Evolutionary conservation across 2,113 vertebrate genomes (phyloP), one percentile per base, ranked within the genome.

Genomic region (Pimephales promelas): DNA sequence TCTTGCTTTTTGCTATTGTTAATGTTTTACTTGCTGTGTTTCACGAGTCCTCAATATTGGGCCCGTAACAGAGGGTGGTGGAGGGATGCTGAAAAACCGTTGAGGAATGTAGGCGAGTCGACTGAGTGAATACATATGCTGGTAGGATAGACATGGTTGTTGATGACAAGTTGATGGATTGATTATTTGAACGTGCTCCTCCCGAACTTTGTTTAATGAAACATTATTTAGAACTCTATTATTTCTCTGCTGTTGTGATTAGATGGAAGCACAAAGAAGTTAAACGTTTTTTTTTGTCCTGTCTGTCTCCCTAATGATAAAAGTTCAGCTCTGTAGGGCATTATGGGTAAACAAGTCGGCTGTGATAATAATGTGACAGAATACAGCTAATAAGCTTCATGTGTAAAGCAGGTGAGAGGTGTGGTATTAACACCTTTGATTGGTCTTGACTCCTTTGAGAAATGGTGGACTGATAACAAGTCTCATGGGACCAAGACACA

Each of bases 401-500:
- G 56, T 62, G 54, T 45, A 40, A 45, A 73, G 43, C 7, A 77
- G 31, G 49, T 78, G 56, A 70, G 10, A 52, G 31, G n/a, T 64
- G 49, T 64, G 49, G 26, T 31, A 18, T 74, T 74, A 49, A 85
- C 83, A 85, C 83, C 56, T 73, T 64, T 85, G 77, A 85, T 85
- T 74, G 49, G 68, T 73, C 68, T 40, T 4, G 43, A 74, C 62
- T 26, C 57, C 68, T 54, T 0, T 64, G 77, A 74, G 77, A 78
- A 84, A 10, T 64, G 52, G 68, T 80, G 54, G 64, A 28, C 52
- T 59, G 64, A 81, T 85, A 81, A 85, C 9, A 64, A 61, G 68
- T 28, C 77, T 81, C 83, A 16, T 20, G 18, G 83, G 70, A 24
- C 7, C 24, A 61, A 26, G 45, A 22, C 8, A 54, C 2, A 20